Percentiles rank a stretch among this genome's conserved stretches.
These are phyloP conservation scores for Phyllopteryx taeniolatus DNA, from an alignment of 2,113 vertebrate genomes.

Conservation along the genomic window DNA sequence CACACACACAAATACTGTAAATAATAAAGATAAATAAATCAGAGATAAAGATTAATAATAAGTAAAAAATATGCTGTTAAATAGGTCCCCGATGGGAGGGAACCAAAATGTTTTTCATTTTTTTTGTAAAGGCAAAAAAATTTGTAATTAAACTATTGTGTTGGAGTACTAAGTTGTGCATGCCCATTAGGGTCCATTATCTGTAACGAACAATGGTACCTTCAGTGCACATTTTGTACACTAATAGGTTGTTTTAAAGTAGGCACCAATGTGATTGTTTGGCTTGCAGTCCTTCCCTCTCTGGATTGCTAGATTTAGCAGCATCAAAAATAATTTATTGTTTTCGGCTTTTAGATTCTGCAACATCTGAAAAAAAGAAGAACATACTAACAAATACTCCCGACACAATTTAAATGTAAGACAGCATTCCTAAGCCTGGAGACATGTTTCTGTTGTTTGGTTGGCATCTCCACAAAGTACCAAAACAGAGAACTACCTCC, in stretches of 20 bases:
- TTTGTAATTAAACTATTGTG: neutral
- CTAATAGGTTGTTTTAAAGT: neutral
- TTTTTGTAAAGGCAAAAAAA: neutral
- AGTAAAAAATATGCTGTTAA: no score
- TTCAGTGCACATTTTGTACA: neutral
- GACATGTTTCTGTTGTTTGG: slow-evolving; percentile 33
- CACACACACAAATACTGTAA: neutral
- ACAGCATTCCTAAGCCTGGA: slow-evolving; percentile 25
- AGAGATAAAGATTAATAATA: no score
- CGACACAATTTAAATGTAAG: slow-evolving; percentile 23
- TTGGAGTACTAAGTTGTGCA: neutral
- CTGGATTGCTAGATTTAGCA: slow-evolving; percentile 3
- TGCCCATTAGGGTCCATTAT: neutral
- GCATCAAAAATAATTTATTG: neutral
- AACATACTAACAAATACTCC: slow-evolving; percentile 23
- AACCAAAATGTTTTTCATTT: neutral
- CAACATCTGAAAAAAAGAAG: slow-evolving; percentile 29
- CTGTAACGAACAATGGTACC: neutral
- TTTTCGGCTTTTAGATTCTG: neutral
- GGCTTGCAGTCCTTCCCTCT: neutral
- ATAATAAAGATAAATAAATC: no score
- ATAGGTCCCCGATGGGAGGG: no score
- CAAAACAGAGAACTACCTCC: slow-evolving; percentile 13
- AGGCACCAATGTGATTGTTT: neutral
- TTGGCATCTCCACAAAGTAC: slow-evolving; percentile 20